phyloP scores from a whole-genome alignment of 1,140 invertebrate species.

The Eumeta japonica region DNA sequence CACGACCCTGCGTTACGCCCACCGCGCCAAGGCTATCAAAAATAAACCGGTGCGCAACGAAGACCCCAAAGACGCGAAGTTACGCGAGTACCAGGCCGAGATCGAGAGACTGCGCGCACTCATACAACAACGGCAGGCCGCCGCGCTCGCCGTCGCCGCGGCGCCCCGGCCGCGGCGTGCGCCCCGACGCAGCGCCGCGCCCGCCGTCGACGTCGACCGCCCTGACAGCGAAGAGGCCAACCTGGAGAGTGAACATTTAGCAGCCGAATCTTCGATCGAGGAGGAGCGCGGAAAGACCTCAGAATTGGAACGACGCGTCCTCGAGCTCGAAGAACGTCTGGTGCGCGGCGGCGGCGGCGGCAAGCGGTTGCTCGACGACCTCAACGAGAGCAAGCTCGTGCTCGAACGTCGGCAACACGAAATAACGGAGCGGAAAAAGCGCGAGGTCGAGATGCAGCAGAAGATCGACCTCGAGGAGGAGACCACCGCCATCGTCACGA shows the following conservation, averaged over 20 bases:
- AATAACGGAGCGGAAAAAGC: conserved; percentile 79
- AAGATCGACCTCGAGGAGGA: conserved; percentile 86
- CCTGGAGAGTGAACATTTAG: conserved; percentile 53
- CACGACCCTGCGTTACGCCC: conserved; percentile 89
- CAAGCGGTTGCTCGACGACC: conserved; percentile 88
- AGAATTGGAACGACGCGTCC: conserved; percentile 51
- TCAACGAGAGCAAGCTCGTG: conserved; percentile 83
- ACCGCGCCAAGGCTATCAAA: conserved; percentile 90
- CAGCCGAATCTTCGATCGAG: conserved; percentile 59
- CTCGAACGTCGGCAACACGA: conserved; percentile 77
- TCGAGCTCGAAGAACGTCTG: conserved; percentile 82
- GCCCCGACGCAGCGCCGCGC: conserved; percentile 35
- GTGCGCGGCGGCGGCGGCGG: conserved; percentile 69
- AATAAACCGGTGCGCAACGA: conserved; percentile 95
- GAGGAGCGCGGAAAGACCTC: conserved; percentile 58
- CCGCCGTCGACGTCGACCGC: too few species aligned
- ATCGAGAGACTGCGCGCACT: conserved; percentile 67
- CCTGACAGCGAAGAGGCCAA: conserved; percentile 13
- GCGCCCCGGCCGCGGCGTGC: conserved; percentile 9
- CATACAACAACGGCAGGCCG: conserved; percentile 47
- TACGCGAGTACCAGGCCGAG: conserved; percentile 86
- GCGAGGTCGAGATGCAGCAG: conserved; percentile 76
- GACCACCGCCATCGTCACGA: conserved; percentile 78
- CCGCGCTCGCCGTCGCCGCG: conserved; percentile 17
- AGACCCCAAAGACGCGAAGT: conserved; percentile 89